A percentile compares a stretch with the other conserved stretches of the same genome.
phyloP scores from a whole-genome alignment of 2,113 vertebrate genomes.

The Asarcornis scutulata region DNA sequence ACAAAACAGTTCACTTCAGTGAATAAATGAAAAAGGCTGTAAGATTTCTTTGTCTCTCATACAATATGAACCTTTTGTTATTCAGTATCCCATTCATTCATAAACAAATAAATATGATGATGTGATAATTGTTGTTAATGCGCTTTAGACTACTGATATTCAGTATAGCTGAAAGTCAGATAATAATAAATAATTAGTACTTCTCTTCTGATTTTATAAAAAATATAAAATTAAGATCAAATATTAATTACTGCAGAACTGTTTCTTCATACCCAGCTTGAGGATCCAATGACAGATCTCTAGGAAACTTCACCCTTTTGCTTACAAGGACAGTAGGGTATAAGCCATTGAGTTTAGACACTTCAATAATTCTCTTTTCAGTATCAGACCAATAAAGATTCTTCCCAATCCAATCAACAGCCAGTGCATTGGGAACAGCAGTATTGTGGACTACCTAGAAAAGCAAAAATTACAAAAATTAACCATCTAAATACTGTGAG shows the following conservation, averaged over 20 bases:
- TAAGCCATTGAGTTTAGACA: slow-evolving; percentile 94
- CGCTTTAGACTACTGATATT: not conserved
- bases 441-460: slow-evolving; percentile 92
- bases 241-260: not conserved
- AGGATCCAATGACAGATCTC: slow-evolving; percentile 90
- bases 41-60: not conserved
- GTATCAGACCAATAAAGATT: slow-evolving; percentile 98
- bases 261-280: slow-evolving; percentile 85
- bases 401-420: slow-evolving; percentile 98
- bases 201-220: not conserved
- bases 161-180: not conserved
- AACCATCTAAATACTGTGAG: not conserved
- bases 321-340: slow-evolving; percentile 92
- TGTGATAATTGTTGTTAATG: not conserved
- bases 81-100: not conserved
- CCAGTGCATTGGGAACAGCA: slow-evolving; percentile 92
- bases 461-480: slow-evolving; percentile 42
- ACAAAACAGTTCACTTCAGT: not conserved
- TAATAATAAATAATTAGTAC: not conserved
- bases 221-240: not conserved
- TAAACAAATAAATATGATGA: not conserved
- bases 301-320: slow-evolving; percentile 89
- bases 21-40: not conserved
- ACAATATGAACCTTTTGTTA: not conserved
- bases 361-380: slow-evolving; percentile 95